phyloP scores from a whole-genome alignment of 2,888 invertebrate genomes.

The Tenthredo distinguenda region DNA sequence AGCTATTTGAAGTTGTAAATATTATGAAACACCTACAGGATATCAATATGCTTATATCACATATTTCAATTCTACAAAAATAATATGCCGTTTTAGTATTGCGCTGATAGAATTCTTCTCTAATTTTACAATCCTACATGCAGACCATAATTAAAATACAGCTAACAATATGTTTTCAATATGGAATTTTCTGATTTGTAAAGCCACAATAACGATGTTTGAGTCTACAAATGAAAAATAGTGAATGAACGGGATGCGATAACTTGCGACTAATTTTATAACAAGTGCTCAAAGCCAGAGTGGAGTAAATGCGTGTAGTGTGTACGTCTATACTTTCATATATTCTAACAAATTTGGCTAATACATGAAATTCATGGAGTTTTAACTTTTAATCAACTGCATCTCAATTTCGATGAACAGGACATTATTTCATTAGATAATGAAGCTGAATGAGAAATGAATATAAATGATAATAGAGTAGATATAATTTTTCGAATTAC shows the following conservation, averaged over 20 bases:
- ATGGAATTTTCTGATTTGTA: background rate
- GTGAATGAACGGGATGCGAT: background rate
- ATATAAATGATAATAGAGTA: background rate
- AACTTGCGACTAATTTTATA: background rate
- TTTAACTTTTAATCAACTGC: background rate
- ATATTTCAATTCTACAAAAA: constrained; percentile 9
- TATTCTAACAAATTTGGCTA: background rate
- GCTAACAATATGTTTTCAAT: background rate
- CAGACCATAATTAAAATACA: constrained; percentile 11
- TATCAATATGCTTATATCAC: background rate
- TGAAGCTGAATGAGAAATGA: background rate
- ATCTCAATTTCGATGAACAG: constrained; percentile 25
- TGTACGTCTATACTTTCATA: background rate
- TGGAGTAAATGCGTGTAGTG: background rate
- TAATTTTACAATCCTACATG: constrained; percentile 28
- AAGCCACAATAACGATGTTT: constrained; percentile 2
- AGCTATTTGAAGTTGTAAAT: background rate
- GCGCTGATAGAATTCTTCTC: constrained; percentile 15
- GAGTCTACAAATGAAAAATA: background rate
- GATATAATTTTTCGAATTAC: background rate
- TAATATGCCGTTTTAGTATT: constrained; percentile 28
- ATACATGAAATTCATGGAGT: background rate
- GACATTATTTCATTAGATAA: background rate
- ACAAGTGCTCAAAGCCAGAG: constrained; percentile 11
- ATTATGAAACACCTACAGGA: background rate